Evolutionary conservation across 2,888 invertebrate genomes (phyloP).

Genomic region (Eupithecia vulgata): DNA sequence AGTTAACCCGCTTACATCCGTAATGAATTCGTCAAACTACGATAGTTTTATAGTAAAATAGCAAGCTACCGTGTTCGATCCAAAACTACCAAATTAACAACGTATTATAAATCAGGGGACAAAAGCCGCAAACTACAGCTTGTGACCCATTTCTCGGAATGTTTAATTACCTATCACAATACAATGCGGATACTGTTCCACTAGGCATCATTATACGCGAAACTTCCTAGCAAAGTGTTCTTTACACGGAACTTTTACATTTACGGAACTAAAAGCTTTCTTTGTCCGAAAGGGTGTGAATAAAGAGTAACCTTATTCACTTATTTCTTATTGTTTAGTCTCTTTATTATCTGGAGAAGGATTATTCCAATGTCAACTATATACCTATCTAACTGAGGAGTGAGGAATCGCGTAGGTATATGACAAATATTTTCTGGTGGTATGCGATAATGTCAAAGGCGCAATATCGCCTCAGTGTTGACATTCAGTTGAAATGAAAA

Average conservation of each 20-base stretch:
- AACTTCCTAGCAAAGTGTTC: neutral
- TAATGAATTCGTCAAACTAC: no score
- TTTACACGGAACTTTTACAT: neutral
- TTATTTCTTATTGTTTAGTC: no score
- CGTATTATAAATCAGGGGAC: constrained; percentile 17
- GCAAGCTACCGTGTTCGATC: neutral
- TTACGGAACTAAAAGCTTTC: neutral
- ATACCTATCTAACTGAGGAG: no score
- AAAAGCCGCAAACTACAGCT: constrained; percentile 5
- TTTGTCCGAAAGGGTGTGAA: neutral
- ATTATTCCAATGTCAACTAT: neutral
- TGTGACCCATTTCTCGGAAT: constrained; percentile 23
- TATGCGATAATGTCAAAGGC: constrained; percentile 13
- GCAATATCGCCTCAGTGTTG: constrained; percentile 22
- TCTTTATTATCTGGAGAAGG: neutral
- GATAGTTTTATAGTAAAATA: no score
- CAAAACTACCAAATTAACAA: constrained; percentile 4
- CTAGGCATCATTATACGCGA: constrained; percentile 9
- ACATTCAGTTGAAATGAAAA: constrained; percentile 25
- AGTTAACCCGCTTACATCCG: no score
- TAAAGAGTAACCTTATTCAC: neutral
- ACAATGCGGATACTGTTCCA: constrained; percentile 15
- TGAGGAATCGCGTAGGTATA: neutral
- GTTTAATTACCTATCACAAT: constrained; percentile 22
- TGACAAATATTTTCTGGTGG: neutral